These are phyloP conservation scores for Psilopogon haemacephalus DNA, from an alignment of 2,113 vertebrate genomes.

Conservation along the genomic window DNA sequence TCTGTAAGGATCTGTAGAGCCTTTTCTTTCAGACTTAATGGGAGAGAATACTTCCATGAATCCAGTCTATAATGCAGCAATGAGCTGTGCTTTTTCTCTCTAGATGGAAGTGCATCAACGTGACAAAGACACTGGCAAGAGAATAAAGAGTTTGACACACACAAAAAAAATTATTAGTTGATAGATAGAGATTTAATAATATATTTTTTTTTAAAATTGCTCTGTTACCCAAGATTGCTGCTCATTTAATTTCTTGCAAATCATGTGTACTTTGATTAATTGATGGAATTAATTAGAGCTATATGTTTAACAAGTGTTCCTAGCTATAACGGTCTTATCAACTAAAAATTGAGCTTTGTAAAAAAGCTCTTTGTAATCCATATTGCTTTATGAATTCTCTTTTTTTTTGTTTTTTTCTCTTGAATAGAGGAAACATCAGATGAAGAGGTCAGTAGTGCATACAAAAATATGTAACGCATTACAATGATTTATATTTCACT, in stretches of 20 bases:
- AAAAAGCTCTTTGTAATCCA: neutral
- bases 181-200: neutral
- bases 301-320: conserved; percentile 20
- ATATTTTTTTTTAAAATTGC: neutral
- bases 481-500: neutral
- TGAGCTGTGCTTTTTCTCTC: neutral
- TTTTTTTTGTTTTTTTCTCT: neutral
- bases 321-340: neutral
- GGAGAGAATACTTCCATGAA: neutral
- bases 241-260: neutral
- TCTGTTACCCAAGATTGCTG: neutral
- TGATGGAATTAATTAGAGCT: conserved; percentile 34
- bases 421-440: neutral
- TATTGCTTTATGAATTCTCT: neutral
- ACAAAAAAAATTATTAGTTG: neutral
- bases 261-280: neutral
- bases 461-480: neutral
- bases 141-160: neutral
- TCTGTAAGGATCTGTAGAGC: neutral
- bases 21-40: neutral
- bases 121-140: neutral
- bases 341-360: conserved; percentile 23
- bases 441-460: neutral
- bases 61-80: neutral
- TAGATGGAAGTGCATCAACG: neutral